Evolutionary conservation across 2,113 vertebrate species (phyloP), one percentile per base, ranked within the genome.

Genomic region (Copsychus sechellarum): DNA sequence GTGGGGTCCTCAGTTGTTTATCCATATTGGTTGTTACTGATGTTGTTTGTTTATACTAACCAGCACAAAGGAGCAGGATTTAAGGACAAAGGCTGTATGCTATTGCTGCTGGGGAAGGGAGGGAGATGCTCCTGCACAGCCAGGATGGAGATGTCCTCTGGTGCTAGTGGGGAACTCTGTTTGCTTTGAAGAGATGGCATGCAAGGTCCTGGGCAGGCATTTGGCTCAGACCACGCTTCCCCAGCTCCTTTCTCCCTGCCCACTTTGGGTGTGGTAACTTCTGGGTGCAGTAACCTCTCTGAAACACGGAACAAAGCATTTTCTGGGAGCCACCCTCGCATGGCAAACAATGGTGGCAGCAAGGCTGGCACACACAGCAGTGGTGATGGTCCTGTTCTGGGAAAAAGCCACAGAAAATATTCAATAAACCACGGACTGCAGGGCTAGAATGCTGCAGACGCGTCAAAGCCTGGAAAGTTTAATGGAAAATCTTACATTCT

Each of bases 401-500:
- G 31, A 23, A 89, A 73, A 53, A 81, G 15, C 25, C 69, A n/a
- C 3, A 33, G 36, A 67, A 71, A 74, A 14, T 6, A 23, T 19
- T 17, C 17, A 28, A 1, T 36, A 66, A 77, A 16, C 24, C 23
- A 4, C 12, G 23, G 29, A n/a, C 8, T 15, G 5, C 15, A 31
- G 43, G 31, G 26, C 67, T 71, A 86, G 66, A 61, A 88, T 47
- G 42, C 54, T 70, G 76, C 36, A 77, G 79, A 47, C 9, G 1
- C 1, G 11, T 50, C 1, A 9, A 60, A 60, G 42, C 57, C 81
- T 79, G 70, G 34, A 78, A 89, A 45, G 28, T 76, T 67, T 91
- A 87, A 79, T 89, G 83, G 89, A 93, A 95, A 95, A 67, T 67
- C 29, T 92, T 86, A 87, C 8, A 0, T 84, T 76, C 77, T 79